These are phyloP conservation scores for Labrus mixtus DNA, from an alignment of 2,113 vertebrate species.

Conservation along the genomic window DNA sequence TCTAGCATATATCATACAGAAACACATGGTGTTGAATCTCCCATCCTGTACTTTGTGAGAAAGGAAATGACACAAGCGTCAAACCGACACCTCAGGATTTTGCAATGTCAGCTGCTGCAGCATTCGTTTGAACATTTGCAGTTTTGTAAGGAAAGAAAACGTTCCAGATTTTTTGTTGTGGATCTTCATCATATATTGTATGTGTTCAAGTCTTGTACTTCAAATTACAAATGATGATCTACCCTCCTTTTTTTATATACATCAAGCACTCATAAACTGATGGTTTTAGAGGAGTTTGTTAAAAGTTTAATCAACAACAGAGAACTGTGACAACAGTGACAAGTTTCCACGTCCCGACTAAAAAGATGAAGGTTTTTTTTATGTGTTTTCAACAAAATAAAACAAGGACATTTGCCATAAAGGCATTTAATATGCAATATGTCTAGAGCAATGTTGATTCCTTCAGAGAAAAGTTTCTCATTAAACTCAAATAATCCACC, in stretches of 20 bases:
- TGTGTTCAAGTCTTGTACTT: not conserved
- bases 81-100: no score
- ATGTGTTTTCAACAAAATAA: no score
- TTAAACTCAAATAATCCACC: no score
- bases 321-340: no score
- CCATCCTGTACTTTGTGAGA: not conserved
- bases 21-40: no score
- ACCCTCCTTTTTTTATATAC: not conserved
- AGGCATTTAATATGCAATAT: no score
- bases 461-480: no score
- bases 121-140: not conserved
- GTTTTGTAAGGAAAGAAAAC: constrained; percentile 16
- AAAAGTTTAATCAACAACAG: not conserved
- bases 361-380: not conserved
- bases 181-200: constrained; percentile 4
- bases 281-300: not conserved
- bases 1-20: no score
- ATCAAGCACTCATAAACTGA: not conserved
- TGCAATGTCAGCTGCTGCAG: no score
- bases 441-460: no score
- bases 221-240: not conserved
- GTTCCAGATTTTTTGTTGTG: not conserved
- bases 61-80: not conserved
- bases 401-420: no score
- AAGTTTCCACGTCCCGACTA: not conserved